These are phyloP conservation scores for Drosophila cardini DNA, from an alignment of 1,140 invertebrate species.

Conservation along the genomic window DNA sequence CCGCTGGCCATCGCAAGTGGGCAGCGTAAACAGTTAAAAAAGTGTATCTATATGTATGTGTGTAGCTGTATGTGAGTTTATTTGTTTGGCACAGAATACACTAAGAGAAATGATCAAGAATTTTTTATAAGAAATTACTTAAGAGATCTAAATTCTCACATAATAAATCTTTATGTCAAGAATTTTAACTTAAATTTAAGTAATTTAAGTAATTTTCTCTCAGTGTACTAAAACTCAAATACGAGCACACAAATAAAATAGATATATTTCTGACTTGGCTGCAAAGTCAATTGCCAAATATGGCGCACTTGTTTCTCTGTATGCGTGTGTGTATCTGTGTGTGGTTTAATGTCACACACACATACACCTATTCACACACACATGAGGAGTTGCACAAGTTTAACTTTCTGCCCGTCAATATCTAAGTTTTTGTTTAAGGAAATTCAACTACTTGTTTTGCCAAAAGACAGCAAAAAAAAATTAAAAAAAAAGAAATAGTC, in stretches of 20 bases:
- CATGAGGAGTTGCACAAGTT: constrained; percentile 55
- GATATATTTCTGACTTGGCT: constrained; percentile 65
- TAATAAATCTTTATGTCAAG: too few relatives aligned
- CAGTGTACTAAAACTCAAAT: constrained; percentile 22
- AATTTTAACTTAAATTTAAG: too few relatives aligned
- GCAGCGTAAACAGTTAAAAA: constrained; percentile 73
- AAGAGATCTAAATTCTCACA: too few relatives aligned
- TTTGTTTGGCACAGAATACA: too few relatives aligned
- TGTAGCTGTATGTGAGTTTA: constrained; percentile 2
- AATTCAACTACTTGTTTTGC: constrained; percentile 81
- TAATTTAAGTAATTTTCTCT: too few relatives aligned
- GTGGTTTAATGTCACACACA: constrained; percentile 79
- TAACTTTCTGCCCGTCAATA: constrained; percentile 74
- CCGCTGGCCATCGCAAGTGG: constrained; percentile 66
- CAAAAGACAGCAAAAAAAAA: constrained; percentile 64
- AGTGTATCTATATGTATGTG: constrained; percentile 26
- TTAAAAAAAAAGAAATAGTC: constrained; percentile 70
- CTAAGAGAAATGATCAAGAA: too few relatives aligned
- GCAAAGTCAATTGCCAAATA: constrained; percentile 83
- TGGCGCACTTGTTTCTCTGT: constrained; percentile 67
- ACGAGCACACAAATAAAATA: constrained; percentile 37
- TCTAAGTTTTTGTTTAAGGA: constrained; percentile 73
- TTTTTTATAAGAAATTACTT: too few relatives aligned
- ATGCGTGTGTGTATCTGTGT: constrained; percentile 75
- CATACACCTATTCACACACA: constrained; percentile 5